Percentiles rank a stretch among this genome's conserved stretches.
These are phyloP conservation scores for Listronotus oregonensis DNA, from an alignment of 1,140 invertebrate species.

Conservation along the genomic window DNA sequence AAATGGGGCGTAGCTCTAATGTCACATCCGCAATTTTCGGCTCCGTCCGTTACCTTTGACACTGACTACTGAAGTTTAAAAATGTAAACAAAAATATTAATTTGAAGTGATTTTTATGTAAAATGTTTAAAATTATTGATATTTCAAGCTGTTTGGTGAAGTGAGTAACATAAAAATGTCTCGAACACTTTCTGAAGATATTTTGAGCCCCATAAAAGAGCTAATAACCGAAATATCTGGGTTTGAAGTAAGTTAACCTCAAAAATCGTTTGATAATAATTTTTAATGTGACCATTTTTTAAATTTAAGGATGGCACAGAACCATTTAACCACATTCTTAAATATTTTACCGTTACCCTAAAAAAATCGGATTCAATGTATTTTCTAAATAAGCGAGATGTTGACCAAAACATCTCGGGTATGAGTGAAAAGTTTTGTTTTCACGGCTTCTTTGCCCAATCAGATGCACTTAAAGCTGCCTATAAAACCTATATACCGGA, in stretches of 20 bases:
- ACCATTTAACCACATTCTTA: slow-evolving; percentile 42
- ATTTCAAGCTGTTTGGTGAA: background rate
- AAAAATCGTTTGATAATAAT: background rate
- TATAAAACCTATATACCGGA: slow-evolving; percentile 47
- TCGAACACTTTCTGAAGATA: slow-evolving; percentile 25
- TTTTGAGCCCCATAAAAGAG: slow-evolving; percentile 29
- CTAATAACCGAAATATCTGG: slow-evolving; percentile 41
- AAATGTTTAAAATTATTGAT: background rate
- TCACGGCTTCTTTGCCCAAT: slow-evolving; percentile 48
- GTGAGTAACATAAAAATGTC: slow-evolving; percentile 24
- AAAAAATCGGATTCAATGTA: slow-evolving; percentile 47
- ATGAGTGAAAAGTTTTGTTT: slow-evolving; percentile 50
- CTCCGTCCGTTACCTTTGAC: too few species aligned
- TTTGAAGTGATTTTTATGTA: background rate
- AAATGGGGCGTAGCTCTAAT: too few species aligned
- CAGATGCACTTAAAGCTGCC: slow-evolving; percentile 39
- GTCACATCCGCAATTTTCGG: too few species aligned
- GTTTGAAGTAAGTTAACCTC: slow-evolving; percentile 42
- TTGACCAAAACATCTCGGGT: slow-evolving; percentile 45
- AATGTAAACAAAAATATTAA: too few species aligned
- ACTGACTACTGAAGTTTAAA: too few species aligned
- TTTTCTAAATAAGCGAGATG: slow-evolving; percentile 46
- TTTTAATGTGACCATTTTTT: background rate
- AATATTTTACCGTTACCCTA: slow-evolving; percentile 36
- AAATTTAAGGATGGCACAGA: slow-evolving; percentile 43